Evolutionary conservation across 2,113 vertebrate genomes (phyloP), one percentile per base, ranked within the genome.

Genomic region (Rhineura floridana): DNA sequence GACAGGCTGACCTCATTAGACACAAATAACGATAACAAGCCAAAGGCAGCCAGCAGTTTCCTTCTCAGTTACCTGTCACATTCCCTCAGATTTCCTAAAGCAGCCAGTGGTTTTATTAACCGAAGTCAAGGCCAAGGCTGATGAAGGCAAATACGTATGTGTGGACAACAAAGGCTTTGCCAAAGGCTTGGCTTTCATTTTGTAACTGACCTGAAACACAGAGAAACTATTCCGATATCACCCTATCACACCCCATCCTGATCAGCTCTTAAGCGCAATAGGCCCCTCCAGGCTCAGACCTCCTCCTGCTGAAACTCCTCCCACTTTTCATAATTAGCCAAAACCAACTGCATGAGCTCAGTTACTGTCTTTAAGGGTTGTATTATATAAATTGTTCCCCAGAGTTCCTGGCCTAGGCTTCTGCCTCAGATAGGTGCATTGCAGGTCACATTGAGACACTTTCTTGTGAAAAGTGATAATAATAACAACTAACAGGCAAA

Each of bases 1-100:
- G 65, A 94, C 93, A 62, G 79, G 91, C 89, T 93, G 91, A 92
- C 91, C 94, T 96, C 44, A 70, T 96, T 92, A 94, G 88, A 83
- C 30, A 1, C 65, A 81, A 87, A 92, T 89, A 92, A 73, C 81
- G 52, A 39, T 62, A 89, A 91, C 7, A 9, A 0, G 93, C 91
- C 91, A 91, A 88, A 94, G 86, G 0, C 33, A 93, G 92, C 8
- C 19, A 2, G 42, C 62, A 85, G 4, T 86, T 94, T 95, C 83
- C 88, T 69, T 65, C 88, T 90, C 19, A 0, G 89, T 87, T 93
- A 95, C 92, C 93, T 95, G 95, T 91, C 95, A 95, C n/a, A 69
- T 89, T 62, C 69, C 88, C 67, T 93, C 1, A 30, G 72, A 39
- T 92, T 85, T 87, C 72, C 19, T 81, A 67, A 82, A 91, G 59